phyloP scores from a whole-genome alignment of 2,888 invertebrate species.

The Orthosia incerta region DNA sequence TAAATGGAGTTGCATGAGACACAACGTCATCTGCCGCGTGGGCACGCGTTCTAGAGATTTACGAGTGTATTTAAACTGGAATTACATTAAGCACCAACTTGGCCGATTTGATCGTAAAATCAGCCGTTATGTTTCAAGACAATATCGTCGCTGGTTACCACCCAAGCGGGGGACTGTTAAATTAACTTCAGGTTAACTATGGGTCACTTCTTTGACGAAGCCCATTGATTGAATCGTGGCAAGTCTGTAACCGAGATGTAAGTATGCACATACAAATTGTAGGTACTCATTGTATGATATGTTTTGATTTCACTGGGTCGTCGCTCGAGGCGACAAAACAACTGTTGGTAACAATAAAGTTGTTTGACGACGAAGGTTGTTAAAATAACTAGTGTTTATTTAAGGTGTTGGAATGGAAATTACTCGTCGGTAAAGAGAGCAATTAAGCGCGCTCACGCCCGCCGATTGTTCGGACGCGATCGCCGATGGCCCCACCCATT shows the following conservation, averaged over 20 bases:
- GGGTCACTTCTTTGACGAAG: constrained; percentile 75
- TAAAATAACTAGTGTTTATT: constrained; percentile 68
- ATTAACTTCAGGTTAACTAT: constrained; percentile 85
- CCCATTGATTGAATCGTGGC: constrained; percentile 65
- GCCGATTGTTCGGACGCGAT: constrained; percentile 81
- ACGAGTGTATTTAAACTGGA: constrained; percentile 90
- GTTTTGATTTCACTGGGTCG: constrained; percentile 25
- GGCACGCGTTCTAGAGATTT: constrained; percentile 87
- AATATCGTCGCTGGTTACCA: constrained; percentile 86
- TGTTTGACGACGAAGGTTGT: constrained; percentile 66
- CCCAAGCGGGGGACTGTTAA: constrained; percentile 84
- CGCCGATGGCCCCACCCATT: constrained; percentile 80
- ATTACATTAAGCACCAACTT: constrained; percentile 88
- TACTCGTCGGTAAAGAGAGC: constrained; percentile 81
- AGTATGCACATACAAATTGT: constrained; percentile 16
- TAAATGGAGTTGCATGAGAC: constrained; percentile 74
- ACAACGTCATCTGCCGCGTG: constrained; percentile 79
- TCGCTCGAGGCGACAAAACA: constrained; percentile 35
- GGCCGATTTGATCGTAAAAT: constrained; percentile 89
- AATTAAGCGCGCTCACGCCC: constrained; percentile 84
- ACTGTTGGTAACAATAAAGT: constrained; percentile 58
- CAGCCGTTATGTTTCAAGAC: constrained; percentile 86
- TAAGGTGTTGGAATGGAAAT: constrained; percentile 77
- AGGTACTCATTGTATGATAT: constrained; percentile 4
- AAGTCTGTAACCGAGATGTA: constrained; percentile 30